Evolutionary conservation across 1,140 invertebrate species (phyloP).

Genomic region (Drosophila nasuta): DNA sequence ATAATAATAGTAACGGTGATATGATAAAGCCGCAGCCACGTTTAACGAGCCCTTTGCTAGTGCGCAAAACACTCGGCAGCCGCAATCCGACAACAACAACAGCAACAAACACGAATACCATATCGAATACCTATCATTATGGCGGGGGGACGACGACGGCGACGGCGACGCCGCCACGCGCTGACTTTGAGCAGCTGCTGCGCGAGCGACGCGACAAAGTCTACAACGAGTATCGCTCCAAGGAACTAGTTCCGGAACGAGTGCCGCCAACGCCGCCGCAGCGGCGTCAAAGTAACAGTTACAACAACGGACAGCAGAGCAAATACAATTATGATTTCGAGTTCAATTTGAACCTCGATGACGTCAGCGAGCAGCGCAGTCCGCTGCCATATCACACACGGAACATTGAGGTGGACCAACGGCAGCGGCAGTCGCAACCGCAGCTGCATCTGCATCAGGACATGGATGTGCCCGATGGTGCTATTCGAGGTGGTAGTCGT

Average conservation of each 20-base stretch:
- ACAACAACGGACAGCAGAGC: conserved; percentile 15
- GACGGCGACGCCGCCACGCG: conserved; percentile 53
- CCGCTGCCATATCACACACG: conserved; percentile 64
- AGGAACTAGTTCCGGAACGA: conserved; percentile 35
- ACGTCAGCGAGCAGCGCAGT: conserved; percentile 55
- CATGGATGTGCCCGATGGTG: conserved; percentile 74
- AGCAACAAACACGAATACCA: conserved; percentile 53
- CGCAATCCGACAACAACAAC: conserved; percentile 43
- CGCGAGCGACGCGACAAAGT: conserved; percentile 83
- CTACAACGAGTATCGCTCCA: conserved; percentile 64
- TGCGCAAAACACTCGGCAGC: conserved; percentile 80
- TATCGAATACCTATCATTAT: conserved; percentile 82
- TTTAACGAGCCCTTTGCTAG: conserved; percentile 83
- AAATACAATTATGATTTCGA: conserved; percentile 82
- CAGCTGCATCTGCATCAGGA: conserved; percentile 21
- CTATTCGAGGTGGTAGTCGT: conserved; percentile 40
- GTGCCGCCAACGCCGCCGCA: conserved; percentile 69
- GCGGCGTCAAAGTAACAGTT: conserved; percentile 20
- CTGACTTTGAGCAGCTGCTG: conserved; percentile 80
- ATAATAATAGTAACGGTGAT: conserved; percentile 38
- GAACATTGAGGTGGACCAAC: conserved; percentile 49
- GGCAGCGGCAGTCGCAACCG: conserved; percentile 35
- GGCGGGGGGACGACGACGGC: conserved; percentile 35
- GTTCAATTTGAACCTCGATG: conserved; percentile 75
- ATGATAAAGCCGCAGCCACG: conserved; percentile 84